Conservation (phyloP, 1,140 invertebrate genomes). For the Belonocnema kinseyi region DNA sequence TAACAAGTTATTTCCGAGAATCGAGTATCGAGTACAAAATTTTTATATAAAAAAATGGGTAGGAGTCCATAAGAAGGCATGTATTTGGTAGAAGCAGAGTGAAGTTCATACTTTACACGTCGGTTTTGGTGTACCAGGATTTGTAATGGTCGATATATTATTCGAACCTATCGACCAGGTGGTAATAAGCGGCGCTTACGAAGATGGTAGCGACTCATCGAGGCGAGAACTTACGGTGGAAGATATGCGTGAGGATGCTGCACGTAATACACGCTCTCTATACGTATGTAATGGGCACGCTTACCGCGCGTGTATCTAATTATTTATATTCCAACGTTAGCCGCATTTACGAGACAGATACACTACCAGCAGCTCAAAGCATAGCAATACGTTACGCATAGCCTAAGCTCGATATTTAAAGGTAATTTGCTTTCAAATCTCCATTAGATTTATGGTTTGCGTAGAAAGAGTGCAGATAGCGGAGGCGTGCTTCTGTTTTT, state of each 20-base stretch:
- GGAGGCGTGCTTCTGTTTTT: not conserved
- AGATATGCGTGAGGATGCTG: constrained; percentile 16
- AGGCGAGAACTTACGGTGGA: constrained; percentile 19
- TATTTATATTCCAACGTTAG: constrained; percentile 34
- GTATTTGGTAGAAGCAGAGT: not conserved
- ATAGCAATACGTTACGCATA: not conserved
- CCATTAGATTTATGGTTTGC: constrained; percentile 21
- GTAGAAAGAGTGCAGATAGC: not conserved
- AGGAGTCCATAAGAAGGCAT: not conserved
- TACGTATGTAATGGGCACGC: constrained; percentile 34
- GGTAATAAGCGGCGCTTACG: constrained; percentile 42
- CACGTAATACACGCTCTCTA: constrained; percentile 1
- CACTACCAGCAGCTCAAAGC: not conserved
- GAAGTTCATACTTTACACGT: not conserved
- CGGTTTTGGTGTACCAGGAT: constrained; percentile 1
- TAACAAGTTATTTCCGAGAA: no score
- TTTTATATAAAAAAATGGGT: not conserved
- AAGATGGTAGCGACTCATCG: constrained; percentile 16
- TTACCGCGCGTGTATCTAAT: constrained; percentile 37
- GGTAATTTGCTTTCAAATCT: constrained; percentile 3
- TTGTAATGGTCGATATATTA: constrained; percentile 41
- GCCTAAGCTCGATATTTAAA: constrained; percentile 12
- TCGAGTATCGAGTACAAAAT: not conserved
- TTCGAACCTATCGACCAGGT: constrained; percentile 31
- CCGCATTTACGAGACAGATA: constrained; percentile 25